Evolutionary conservation across 2,797 vertebrate genomes (phyloP), one percentile per base, ranked within the genome.

Genomic region (Rhadinocentrus ornatus): DNA sequence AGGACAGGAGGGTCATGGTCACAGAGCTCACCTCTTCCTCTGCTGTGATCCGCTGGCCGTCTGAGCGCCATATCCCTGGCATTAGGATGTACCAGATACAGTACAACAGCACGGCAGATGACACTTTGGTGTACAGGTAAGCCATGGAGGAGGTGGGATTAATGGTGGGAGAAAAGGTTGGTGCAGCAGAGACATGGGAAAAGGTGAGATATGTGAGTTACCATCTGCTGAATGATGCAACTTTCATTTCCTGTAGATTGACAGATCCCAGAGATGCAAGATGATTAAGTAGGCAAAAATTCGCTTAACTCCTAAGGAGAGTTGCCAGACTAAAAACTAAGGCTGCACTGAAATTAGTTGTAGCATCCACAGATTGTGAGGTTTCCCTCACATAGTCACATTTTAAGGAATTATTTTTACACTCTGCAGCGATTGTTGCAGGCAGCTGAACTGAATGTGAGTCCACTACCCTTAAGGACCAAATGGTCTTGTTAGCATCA

Each of bases 71-170:
- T 0, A 96, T 97, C 39, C 97, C 97, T 0, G 97, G 96, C 29
- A 96, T 98, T 78, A 93, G 97, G 68, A 97, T 98, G 96, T 97
- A 98, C 91, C 97, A 99, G 93, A 96, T 99, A 73, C 97, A 98
- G 89, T 99, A 99, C 85, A 99, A 99, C 94, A 98, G 97, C 93
- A 95, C 96, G 0, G 90, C 91, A 0, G 97, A 99, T 32, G 97
- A 98, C 69, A 96, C 96, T 6, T 90, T 98, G 29, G 96, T 98
- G 61, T 98, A 99, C 95, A 97, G 97, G 97, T 97, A 90, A 93
- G 92, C 13, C 31, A 11, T 12, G 68, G 61, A 20, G 71, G 46
- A 52, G 58, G 24, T 6, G 32, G 68, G 60, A 15, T 62, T 61
- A 56, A 52, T 29, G 63, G 24, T 34, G 7, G 32, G 58, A 26